phyloP scores from a whole-genome alignment of 2,797 vertebrate genomes.

The Lutjanus campechanus region DNA sequence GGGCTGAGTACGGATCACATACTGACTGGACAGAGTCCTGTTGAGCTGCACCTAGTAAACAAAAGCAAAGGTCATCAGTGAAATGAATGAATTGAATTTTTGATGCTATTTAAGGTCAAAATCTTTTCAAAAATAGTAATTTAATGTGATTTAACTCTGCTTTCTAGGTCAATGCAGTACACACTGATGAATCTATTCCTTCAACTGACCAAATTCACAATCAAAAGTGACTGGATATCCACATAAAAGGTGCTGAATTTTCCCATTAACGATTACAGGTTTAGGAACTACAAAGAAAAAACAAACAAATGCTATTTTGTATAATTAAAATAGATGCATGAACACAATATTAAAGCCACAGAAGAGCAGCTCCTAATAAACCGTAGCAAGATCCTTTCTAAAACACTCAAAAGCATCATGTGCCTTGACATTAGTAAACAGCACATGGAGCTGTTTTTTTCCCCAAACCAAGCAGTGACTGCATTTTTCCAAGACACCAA shows the following conservation, averaged over 20 bases:
- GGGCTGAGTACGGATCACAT: conserved; percentile 97
- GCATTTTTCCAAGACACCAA: background rate
- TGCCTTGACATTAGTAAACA: background rate
- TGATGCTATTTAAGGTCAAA: too few relatives aligned
- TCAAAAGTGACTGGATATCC: too few relatives aligned
- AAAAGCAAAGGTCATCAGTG: conserved; percentile 26
- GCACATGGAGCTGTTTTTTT: background rate
- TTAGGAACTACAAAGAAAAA: too few relatives aligned
- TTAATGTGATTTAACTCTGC: too few relatives aligned
- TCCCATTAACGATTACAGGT: too few relatives aligned
- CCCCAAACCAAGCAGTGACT: background rate
- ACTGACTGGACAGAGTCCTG: conserved; percentile 92
- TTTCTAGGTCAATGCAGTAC: too few relatives aligned
- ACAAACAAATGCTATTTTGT: too few relatives aligned
- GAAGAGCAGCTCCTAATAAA: background rate
- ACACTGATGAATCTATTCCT: too few relatives aligned
- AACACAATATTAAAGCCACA: background rate
- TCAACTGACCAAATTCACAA: too few relatives aligned
- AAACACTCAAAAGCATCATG: background rate
- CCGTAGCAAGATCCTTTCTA: background rate
- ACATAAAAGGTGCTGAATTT: too few relatives aligned
- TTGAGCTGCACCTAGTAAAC: conserved; percentile 92
- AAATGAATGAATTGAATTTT: too few relatives aligned
- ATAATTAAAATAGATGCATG: background rate
- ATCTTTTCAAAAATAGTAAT: too few relatives aligned